Conservation (phyloP, 2,797 vertebrate species). For the Anguilla pacifica region DNA sequence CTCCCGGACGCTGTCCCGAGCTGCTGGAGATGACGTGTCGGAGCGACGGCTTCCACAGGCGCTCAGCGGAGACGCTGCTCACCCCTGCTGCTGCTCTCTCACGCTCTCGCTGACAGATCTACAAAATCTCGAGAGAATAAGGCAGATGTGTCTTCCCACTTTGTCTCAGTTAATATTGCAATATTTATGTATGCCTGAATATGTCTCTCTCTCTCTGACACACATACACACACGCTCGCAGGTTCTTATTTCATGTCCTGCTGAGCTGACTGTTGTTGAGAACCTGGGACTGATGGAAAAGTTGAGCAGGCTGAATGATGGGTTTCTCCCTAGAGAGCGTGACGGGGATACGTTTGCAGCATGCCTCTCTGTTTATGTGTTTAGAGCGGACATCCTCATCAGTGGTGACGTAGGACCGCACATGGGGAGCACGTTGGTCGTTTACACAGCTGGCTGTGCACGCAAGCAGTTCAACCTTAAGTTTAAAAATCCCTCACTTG, state of each 20-base stretch:
- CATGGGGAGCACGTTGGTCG: not conserved
- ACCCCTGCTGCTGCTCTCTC: too few relatives aligned
- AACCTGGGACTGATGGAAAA: not conserved
- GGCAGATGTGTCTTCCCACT: too few relatives aligned
- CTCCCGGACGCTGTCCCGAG: too few relatives aligned
- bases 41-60: too few relatives aligned
- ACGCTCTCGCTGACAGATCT: too few relatives aligned
- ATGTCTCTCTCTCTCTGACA: not conserved
- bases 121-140: too few relatives aligned
- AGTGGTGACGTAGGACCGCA: not conserved
- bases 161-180: too few relatives aligned
- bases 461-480: not conserved
- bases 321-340: not conserved
- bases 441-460: not conserved
- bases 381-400: not conserved
- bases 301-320: not conserved
- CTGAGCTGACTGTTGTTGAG: not conserved
- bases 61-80: too few relatives aligned
- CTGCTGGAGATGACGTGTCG: too few relatives aligned
- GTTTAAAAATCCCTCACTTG: not conserved
- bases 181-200: too few relatives aligned
- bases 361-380: not conserved
- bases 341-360: not conserved
- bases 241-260: not conserved
- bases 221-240: not conserved